phyloP scores from a whole-genome alignment of 2,797 vertebrate genomes.

The Okamejei kenojei region DNA sequence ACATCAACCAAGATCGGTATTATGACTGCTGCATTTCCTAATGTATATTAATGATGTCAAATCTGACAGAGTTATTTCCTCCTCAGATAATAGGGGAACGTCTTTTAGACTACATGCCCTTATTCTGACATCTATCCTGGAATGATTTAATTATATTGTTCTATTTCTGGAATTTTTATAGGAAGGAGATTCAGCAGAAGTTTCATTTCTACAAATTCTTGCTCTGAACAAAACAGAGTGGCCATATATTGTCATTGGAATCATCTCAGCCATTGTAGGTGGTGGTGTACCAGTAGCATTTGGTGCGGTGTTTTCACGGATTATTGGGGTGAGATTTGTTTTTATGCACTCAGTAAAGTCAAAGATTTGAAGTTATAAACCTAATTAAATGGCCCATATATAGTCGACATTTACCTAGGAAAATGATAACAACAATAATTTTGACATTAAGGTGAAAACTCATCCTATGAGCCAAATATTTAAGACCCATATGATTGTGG shows the following conservation, averaged over 20 bases:
- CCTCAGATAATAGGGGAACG: background rate
- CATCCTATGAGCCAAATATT: background rate
- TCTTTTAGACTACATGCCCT: background rate
- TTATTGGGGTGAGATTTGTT: slow-evolving; percentile 47
- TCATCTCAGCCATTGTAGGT: slow-evolving; percentile 53
- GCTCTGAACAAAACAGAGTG: slow-evolving; percentile 56
- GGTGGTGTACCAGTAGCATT: slow-evolving; percentile 54
- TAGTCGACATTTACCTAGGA: background rate
- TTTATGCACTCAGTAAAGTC: background rate
- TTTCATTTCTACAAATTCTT: slow-evolving; percentile 55
- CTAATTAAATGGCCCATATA: background rate
- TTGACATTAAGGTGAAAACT: background rate
- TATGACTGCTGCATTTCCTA: no score
- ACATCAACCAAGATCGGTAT: no score
- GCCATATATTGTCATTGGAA: slow-evolving; percentile 53
- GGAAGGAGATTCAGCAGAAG: slow-evolving; percentile 49
- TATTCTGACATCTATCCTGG: background rate
- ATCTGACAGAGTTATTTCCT: background rate
- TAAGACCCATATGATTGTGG: background rate
- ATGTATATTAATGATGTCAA: no score
- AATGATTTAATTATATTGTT: background rate
- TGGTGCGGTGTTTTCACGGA: slow-evolving; percentile 49
- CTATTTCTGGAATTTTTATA: background rate
- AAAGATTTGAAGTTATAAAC: background rate
- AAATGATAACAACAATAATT: background rate